Evolutionary conservation across 2,888 invertebrate genomes (phyloP), one percentile per base, ranked within the genome.

Genomic region (Callimorpha dominula): DNA sequence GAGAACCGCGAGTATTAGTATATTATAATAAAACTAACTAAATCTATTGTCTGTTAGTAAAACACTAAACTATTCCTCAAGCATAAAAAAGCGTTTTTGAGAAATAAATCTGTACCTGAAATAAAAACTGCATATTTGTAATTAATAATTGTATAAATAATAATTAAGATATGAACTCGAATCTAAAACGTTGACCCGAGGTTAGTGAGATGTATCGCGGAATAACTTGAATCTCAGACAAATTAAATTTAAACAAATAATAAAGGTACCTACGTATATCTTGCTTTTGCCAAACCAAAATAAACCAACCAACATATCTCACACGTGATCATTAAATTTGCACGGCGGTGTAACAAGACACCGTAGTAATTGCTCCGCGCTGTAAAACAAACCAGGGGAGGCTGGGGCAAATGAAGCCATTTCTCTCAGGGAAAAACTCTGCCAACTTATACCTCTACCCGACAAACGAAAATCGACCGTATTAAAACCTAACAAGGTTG

Each of bases 331-430:
- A 89, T 92, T 93, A 93, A 92, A 91, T 91, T 90, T 87, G 87
- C 90, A 87, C 92, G 90, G 87, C 78, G 84, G 85, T 84, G 86
- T 87, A 90, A 88, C 87, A 89, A 85, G 87, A 90, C 87, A 78
- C 88, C 78, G 79, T 74, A 79, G 83, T 92, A 92, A 93, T 93
- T 92, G 92, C 85, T 81, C 79, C 67, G 72, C 81, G 70, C 66
- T 77, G 77, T 74, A 78, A 52, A 81, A 77, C 81, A 79, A 71
- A 70, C 74, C 68, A 86, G 88, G 89, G 89, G 88, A 85, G 83
- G 78, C 72, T 71, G 82, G 82, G 81, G 81, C 83, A 88, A 91
- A 93, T 93, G 88, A 91, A 93, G 91, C 88, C 90, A 90, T 93
- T 87, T 78, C 86, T 89, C 87, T 81, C 67, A 74, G 64, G 43